A percentile compares a stretch with the other conserved stretches of the same genome.
phyloP scores from a whole-genome alignment of 2,888 invertebrate genomes.

The Cactoblastis cactorum region DNA sequence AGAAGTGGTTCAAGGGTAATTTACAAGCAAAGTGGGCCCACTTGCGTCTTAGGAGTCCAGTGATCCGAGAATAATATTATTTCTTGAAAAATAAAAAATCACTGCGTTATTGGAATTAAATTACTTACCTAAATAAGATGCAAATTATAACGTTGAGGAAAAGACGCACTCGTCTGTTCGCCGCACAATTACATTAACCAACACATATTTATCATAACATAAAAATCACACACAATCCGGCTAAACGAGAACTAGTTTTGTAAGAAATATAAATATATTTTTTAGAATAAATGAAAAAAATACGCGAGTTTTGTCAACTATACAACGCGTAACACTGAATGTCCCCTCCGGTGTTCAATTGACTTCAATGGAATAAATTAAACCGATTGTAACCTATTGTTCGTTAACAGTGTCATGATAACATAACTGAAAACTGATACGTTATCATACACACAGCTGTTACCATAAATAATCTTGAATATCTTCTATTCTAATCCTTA shows the following conservation, averaged over 20 bases:
- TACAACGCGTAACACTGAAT: slow-evolving; percentile 35
- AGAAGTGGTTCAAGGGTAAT: too few species aligned
- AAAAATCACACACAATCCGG: too few species aligned
- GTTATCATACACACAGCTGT: background rate
- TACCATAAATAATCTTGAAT: too few species aligned
- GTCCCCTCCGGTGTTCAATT: slow-evolving; percentile 45
- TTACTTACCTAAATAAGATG: background rate
- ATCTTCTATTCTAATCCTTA: too few species aligned
- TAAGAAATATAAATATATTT: background rate
- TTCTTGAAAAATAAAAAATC: too few species aligned
- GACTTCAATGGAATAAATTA: slow-evolving; percentile 71
- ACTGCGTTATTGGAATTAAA: too few species aligned
- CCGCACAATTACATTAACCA: background rate
- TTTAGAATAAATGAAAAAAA: background rate
- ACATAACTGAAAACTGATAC: background rate
- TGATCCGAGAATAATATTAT: too few species aligned
- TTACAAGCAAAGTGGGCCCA: too few species aligned
- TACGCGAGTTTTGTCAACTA: slow-evolving; percentile 30
- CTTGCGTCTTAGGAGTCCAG: too few species aligned
- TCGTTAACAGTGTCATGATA: background rate
- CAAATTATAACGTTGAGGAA: background rate
- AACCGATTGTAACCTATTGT: slow-evolving; percentile 23
- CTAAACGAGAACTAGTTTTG: background rate
- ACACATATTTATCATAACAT: background rate
- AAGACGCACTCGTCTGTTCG: background rate